These are phyloP conservation scores for Petroica traversi DNA, from an alignment of 2,113 vertebrate species.

Conservation along the genomic window DNA sequence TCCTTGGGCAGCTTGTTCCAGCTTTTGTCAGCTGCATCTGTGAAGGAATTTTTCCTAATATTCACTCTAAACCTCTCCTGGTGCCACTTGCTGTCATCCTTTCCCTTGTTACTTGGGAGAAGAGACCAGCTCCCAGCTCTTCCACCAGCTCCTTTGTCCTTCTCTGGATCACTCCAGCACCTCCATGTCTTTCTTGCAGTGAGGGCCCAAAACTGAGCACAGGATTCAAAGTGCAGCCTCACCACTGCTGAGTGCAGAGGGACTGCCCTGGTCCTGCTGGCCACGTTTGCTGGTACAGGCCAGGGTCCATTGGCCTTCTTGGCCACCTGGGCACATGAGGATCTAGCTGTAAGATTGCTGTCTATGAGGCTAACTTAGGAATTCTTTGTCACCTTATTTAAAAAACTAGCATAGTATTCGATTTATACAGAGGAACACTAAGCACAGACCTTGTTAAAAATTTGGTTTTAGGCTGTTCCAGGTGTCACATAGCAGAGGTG, in stretches of 20 bases:
- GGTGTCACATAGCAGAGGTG: neutral
- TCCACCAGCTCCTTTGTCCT: neutral
- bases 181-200: neutral
- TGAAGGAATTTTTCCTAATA: neutral
- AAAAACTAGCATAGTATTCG: neutral
- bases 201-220: neutral
- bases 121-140: neutral
- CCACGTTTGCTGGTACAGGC: neutral
- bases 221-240: rapidly evolving
- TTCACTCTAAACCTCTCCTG: neutral
- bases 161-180: neutral
- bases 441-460: neutral
- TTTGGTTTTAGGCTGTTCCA: neutral
- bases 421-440: neutral
- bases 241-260: neutral
- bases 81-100: rapidly evolving
- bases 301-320: neutral
- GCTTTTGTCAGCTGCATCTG: rapidly evolving
- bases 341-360: neutral
- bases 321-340: neutral
- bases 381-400: neutral
- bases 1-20: neutral
- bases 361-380: rapidly evolving
- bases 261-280: neutral
- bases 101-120: neutral